Percentiles rank a stretch among this genome's conserved stretches.
phyloP scores from a whole-genome alignment of 30 jellyfish, hydroid and myxozoan species.

The Morbakka virulenta region DNA sequence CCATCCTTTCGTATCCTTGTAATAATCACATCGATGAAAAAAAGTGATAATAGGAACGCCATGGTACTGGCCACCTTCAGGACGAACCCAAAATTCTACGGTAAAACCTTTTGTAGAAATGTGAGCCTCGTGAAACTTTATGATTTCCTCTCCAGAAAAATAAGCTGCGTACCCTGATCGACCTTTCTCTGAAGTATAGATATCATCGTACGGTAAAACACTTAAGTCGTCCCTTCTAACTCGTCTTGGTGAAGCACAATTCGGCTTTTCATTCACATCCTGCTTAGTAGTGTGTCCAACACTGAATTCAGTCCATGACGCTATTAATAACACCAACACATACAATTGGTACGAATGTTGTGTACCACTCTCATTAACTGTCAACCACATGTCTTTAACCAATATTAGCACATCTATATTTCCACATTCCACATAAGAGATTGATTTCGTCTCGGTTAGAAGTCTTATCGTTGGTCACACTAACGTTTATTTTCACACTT shows the following conservation, averaged over 20 bases:
- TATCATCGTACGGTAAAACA: conserved; percentile 33
- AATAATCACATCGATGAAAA: conserved; percentile 47
- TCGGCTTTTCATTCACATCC: not conserved
- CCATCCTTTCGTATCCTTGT: conserved; percentile 17
- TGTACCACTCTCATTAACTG: not conserved
- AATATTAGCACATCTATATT: not conserved
- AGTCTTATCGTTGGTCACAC: not conserved
- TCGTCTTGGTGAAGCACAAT: conserved; percentile 10
- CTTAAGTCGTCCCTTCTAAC: conserved; percentile 56
- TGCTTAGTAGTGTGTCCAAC: not conserved
- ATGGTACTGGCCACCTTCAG: conserved; percentile 81
- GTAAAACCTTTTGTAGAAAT: conserved; percentile 39
- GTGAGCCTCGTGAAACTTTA: conserved; percentile 22
- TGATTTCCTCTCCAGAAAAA: conserved; percentile 70
- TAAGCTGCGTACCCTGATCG: conserved; percentile 44
- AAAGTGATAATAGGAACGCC: conserved; percentile 52
- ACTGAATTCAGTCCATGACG: not conserved
- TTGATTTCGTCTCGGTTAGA: not conserved
- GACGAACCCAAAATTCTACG: conserved; percentile 70
- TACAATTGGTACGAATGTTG: not conserved
- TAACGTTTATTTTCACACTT: no score
- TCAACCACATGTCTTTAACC: not conserved
- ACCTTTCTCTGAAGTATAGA: not conserved
- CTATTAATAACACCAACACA: no score
- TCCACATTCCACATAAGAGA: not conserved